Evolutionary conservation across 2,797 vertebrate genomes (phyloP).

Genomic region (Mus spretus): DNA sequence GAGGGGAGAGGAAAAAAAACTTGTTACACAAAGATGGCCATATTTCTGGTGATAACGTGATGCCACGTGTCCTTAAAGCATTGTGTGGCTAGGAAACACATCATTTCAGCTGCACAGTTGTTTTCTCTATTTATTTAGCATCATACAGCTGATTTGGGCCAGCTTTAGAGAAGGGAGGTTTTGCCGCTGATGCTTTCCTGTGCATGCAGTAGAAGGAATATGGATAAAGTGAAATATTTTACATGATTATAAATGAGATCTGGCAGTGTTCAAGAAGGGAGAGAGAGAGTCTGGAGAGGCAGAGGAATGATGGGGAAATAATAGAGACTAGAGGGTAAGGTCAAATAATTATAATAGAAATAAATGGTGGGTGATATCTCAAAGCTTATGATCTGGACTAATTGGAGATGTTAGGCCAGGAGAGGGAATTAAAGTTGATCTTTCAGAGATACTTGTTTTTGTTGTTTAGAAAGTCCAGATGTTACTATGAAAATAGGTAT

Average conservation of each 20-base stretch:
- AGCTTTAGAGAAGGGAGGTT: neutral
- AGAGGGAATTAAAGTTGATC: neutral
- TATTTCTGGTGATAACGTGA: neutral
- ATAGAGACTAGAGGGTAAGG: neutral
- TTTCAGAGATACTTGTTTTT: neutral
- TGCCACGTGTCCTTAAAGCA: neutral
- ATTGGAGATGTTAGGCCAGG: neutral
- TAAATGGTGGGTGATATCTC: neutral
- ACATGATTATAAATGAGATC: neutral
- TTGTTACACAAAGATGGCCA: neutral
- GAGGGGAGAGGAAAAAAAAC: neutral
- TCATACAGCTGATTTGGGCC: neutral
- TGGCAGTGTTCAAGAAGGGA: neutral
- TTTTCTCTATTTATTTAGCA: conserved; percentile 12
- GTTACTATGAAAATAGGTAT: neutral
- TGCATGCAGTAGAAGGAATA: neutral
- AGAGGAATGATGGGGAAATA: neutral
- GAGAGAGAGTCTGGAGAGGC: neutral
- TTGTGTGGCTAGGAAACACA: neutral
- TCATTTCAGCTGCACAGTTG: neutral
- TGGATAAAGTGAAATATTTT: neutral
- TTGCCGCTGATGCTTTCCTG: neutral
- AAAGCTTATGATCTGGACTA: neutral
- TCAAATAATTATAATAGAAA: neutral
- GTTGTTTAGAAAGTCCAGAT: neutral